These are phyloP conservation scores for Cottus gobio DNA, from an alignment of 2,113 vertebrate species.

Conservation along the genomic window DNA sequence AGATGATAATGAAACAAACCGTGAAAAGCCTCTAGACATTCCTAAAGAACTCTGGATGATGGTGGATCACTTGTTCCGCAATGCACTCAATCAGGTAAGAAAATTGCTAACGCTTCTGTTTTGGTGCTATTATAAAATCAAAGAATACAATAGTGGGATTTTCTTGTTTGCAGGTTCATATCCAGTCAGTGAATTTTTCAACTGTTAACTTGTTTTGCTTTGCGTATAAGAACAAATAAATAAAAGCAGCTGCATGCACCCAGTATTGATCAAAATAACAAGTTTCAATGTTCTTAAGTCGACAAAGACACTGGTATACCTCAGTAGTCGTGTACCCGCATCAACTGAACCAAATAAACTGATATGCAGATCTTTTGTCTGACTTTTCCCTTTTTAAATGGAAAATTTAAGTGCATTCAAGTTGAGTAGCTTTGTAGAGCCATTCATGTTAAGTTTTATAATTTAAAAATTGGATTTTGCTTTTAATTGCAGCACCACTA, in stretches of 20 bases:
- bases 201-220: not conserved
- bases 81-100: constrained; percentile 90
- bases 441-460: not conserved
- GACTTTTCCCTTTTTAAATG: too few species aligned
- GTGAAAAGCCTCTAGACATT: constrained; percentile 89
- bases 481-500: not conserved
- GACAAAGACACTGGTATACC: constrained; percentile 20
- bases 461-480: not conserved
- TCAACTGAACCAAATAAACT: not conserved
- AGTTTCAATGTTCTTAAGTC: not conserved
- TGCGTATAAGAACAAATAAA: not conserved
- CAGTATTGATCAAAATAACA: constrained; percentile 1
- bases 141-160: not conserved
- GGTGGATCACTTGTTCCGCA: constrained; percentile 93
- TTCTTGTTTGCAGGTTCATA: not conserved
- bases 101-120: not conserved
- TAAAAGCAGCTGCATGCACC: not conserved
- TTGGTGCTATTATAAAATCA: constrained; percentile 1
- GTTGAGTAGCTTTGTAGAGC: not conserved
- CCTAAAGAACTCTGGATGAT: constrained; percentile 98
- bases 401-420: too few species aligned
- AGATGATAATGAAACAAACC: constrained; percentile 52
- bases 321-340: not conserved
- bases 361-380: not conserved
- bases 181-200: not conserved